A percentile compares a stretch with the other conserved stretches of the same genome.
Evolutionary conservation across 2,888 invertebrate species (phyloP).

Genomic region (Aelia acuminata): DNA sequence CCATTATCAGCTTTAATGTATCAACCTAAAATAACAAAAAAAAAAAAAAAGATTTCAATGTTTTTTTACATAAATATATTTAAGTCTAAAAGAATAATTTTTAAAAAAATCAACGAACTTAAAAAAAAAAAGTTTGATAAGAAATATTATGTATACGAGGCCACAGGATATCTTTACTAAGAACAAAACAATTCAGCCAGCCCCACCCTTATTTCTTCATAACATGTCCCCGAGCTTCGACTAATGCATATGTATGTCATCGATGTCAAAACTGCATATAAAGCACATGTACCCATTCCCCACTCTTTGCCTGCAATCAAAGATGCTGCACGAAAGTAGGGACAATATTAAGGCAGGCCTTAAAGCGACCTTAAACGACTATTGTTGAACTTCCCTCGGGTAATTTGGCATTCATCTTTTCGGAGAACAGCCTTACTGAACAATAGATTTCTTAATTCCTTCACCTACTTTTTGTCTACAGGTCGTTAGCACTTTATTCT

Average conservation of each 20-base stretch:
- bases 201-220: constrained; percentile 31
- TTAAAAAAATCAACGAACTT: not conserved
- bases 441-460: constrained; percentile 36
- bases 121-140: not conserved
- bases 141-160: not conserved
- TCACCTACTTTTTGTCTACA: not conserved
- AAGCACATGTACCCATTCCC: not conserved
- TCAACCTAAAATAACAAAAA: no score
- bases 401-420: constrained; percentile 41
- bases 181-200: not conserved
- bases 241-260: constrained; percentile 24
- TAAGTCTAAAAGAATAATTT: not conserved
- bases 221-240: not conserved
- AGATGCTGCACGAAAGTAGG: not conserved
- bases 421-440: not conserved
- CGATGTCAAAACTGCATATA: constrained; percentile 38
- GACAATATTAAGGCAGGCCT: not conserved
- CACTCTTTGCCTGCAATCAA: not conserved
- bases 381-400: not conserved
- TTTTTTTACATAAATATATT: no score
- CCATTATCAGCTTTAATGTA: no score
- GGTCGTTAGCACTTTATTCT: not conserved
- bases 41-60: no score
- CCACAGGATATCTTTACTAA: not conserved
- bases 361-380: not conserved